Conservation (phyloP, 2,888 invertebrate genomes). For the Patella pellucida region DNA sequence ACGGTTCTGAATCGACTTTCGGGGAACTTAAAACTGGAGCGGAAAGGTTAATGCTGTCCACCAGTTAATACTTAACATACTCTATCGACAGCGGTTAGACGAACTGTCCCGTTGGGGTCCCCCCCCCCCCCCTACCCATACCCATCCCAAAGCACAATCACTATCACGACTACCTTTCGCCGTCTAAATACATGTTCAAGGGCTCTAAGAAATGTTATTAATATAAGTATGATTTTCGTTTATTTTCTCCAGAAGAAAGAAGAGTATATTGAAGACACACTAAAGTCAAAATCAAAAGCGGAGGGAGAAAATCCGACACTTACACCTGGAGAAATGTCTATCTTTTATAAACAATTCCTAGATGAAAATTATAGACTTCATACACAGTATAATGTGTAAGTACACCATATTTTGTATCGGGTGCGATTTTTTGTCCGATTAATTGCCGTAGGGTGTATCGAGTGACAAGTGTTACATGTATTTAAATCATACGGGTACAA, state of each 20-base stretch:
- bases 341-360: constrained; percentile 87
- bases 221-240: neutral
- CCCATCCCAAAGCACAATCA: too few relatives aligned
- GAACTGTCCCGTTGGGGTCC: too few relatives aligned
- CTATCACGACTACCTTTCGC: too few relatives aligned
- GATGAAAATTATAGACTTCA: constrained; percentile 86
- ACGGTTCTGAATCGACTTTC: neutral
- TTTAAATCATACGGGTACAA: too few relatives aligned
- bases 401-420: neutral
- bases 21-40: neutral
- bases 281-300: constrained; percentile 30
- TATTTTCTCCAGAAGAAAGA: constrained; percentile 48
- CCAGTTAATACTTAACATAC: too few relatives aligned
- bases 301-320: constrained; percentile 32
- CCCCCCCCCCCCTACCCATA: too few relatives aligned
- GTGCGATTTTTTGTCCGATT: too few relatives aligned
- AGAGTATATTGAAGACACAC: constrained; percentile 44
- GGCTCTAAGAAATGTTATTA: neutral
- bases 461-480: too few relatives aligned
- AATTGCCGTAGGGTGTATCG: too few relatives aligned
- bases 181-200: neutral
- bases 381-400: constrained; percentile 78
- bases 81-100: too few relatives aligned
- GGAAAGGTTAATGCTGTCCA: neutral
- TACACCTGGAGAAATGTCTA: constrained; percentile 76